Conservation (phyloP, 2,888 invertebrate genomes). For the Lottia scabra region DNA sequence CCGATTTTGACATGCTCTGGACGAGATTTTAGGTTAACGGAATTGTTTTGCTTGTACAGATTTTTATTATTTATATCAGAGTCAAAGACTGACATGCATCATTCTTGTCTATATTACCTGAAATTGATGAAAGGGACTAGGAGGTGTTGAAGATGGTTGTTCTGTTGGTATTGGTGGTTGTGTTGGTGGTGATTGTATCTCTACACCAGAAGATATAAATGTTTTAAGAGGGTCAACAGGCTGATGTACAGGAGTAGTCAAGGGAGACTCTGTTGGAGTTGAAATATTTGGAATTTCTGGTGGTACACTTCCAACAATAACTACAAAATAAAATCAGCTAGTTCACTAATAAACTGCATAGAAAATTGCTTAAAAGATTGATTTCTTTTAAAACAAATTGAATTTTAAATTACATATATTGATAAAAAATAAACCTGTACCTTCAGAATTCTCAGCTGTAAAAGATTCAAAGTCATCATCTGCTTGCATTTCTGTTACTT, state of each 20-base stretch:
- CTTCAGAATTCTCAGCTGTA: constrained; percentile 40
- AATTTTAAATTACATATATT: no score
- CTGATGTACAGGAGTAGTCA: constrained; percentile 50
- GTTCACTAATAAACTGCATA: no score
- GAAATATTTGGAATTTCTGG: constrained; percentile 22
- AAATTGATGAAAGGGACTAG: constrained; percentile 39
- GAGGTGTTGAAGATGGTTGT: constrained; percentile 25
- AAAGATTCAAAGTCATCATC: constrained; percentile 59
- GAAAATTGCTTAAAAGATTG: no score
- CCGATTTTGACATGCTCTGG: no score
- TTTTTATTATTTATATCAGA: no score
- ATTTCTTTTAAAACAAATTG: no score
- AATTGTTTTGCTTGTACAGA: no score
- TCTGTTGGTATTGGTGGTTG: constrained; percentile 12
- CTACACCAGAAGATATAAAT: constrained; percentile 9
- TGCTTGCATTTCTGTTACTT: constrained; percentile 28
- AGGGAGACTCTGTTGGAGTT: constrained; percentile 48
- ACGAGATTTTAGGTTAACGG: no score
- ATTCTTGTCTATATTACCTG: constrained; percentile 10
- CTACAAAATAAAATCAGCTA: no score
- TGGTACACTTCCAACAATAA: neutral
- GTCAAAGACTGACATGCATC: no score
- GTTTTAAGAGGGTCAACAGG: constrained; percentile 14
- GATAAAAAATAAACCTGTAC: no score
- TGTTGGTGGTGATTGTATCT: constrained; percentile 1